These are phyloP conservation scores for Sthenelais limicola DNA, from an alignment of 2,888 invertebrate genomes.

Conservation along the genomic window DNA sequence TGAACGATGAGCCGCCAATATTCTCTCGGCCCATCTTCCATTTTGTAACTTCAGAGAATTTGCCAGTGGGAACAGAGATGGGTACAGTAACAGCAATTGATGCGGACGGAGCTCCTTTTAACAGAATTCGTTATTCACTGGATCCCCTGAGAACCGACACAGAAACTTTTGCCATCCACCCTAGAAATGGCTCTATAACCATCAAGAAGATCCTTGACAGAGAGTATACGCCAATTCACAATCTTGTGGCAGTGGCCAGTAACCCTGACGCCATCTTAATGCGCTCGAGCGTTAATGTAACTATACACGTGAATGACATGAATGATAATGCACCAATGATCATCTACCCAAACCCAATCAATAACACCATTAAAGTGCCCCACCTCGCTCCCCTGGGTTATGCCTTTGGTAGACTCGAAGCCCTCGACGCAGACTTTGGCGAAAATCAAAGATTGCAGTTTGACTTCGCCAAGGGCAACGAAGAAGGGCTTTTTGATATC, in stretches of 20 bases:
- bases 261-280: slow-evolving; percentile 18
- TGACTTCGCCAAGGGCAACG: slow-evolving; percentile 47
- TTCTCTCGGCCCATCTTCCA: slow-evolving; percentile 44
- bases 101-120: slow-evolving; percentile 43
- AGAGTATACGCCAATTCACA: slow-evolving; percentile 42
- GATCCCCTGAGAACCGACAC: slow-evolving; percentile 19
- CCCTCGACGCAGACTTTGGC: slow-evolving; percentile 48
- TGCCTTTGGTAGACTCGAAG: slow-evolving; percentile 44
- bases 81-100: slow-evolving; percentile 46
- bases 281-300: slow-evolving; percentile 45
- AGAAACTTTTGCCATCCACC: slow-evolving; percentile 45
- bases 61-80: slow-evolving; percentile 44
- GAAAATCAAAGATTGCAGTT: slow-evolving; percentile 48
- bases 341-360: slow-evolving; percentile 45
- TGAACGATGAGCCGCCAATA: slow-evolving; percentile 47
- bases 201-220: slow-evolving; percentile 47
- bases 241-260: slow-evolving; percentile 43
- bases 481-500: slow-evolving; percentile 45
- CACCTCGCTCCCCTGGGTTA: slow-evolving; percentile 31
- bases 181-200: slow-evolving; percentile 38
- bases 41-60: slow-evolving; percentile 49
- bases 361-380: slow-evolving; percentile 45
- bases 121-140: slow-evolving; percentile 42
- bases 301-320: slow-evolving; percentile 47
- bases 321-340: slow-evolving; percentile 52